Conservation (phyloP, 2,888 invertebrate species). For the Microplitis deprimator region DNA sequence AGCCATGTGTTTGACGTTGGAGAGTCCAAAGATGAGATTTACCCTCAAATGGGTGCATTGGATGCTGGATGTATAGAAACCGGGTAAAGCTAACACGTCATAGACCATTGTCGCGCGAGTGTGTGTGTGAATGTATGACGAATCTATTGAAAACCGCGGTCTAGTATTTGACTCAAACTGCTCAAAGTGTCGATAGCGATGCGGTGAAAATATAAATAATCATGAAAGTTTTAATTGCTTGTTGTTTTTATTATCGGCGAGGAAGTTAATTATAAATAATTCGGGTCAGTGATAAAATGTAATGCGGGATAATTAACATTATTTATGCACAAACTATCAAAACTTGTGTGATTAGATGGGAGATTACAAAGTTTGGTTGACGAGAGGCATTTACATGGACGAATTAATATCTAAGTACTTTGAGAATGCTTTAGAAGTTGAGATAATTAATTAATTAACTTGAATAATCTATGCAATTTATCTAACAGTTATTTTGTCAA, state of each 20-base stretch:
- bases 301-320: not conserved
- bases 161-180: not conserved
- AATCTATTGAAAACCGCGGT: not conserved
- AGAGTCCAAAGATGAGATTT: not conserved
- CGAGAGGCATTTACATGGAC: slow-evolving; percentile 49
- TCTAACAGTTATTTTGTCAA: not conserved
- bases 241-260: not conserved
- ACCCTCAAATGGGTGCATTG: slow-evolving; percentile 6
- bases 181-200: not conserved
- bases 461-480: not conserved
- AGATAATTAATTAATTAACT: not conserved
- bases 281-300: not conserved
- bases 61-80: not conserved
- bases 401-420: slow-evolving; percentile 43
- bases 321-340: not conserved
- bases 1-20: slow-evolving; percentile 17
- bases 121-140: not conserved
- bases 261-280: not conserved
- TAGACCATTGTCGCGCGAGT: not conserved
- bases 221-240: not conserved
- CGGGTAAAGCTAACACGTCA: not conserved
- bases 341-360: not conserved
- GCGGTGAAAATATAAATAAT: not conserved
- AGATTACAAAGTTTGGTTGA: not conserved
- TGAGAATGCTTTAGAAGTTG: not conserved